phyloP scores from a whole-genome alignment of 2,797 vertebrate genomes.

The Steatocranus sp. region DNA sequence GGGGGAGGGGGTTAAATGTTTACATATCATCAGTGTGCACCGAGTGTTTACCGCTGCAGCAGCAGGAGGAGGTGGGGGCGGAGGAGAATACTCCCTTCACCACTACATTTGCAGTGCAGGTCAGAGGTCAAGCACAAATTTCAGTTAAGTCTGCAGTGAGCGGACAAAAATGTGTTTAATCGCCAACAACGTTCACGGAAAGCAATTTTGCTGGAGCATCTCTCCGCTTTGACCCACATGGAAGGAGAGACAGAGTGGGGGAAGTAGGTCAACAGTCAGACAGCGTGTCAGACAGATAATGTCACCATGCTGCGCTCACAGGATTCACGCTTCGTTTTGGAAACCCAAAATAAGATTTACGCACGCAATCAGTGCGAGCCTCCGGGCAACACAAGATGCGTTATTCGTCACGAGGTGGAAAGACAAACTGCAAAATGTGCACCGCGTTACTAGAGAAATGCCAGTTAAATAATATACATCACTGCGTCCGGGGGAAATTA shows the following conservation, averaged over 20 bases:
- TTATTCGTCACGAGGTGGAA: not conserved
- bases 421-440: not conserved
- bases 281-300: constrained; percentile 71
- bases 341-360: constrained; percentile 17
- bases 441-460: not conserved
- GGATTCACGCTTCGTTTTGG: constrained; percentile 46
- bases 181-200: not conserved
- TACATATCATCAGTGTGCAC: not conserved
- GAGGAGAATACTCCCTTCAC: not conserved
- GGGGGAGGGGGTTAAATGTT: not conserved
- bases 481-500: not conserved
- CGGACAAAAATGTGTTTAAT: not conserved
- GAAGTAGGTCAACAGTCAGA: constrained; percentile 77
- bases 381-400: not conserved
- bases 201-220: constrained; percentile 32
- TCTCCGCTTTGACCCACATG: constrained; percentile 66
- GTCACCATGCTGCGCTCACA: constrained; percentile 57
- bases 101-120: not conserved
- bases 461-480: not conserved
- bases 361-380: constrained; percentile 5
- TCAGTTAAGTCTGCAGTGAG: not conserved
- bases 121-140: not conserved
- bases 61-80: not conserved
- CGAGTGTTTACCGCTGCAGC: not conserved
- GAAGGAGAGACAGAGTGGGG: not conserved